A percentile compares a stretch with the other conserved stretches of the same genome.
Conservation (phyloP, 2,797 vertebrate genomes). For the Enoplosus armatus region DNA sequence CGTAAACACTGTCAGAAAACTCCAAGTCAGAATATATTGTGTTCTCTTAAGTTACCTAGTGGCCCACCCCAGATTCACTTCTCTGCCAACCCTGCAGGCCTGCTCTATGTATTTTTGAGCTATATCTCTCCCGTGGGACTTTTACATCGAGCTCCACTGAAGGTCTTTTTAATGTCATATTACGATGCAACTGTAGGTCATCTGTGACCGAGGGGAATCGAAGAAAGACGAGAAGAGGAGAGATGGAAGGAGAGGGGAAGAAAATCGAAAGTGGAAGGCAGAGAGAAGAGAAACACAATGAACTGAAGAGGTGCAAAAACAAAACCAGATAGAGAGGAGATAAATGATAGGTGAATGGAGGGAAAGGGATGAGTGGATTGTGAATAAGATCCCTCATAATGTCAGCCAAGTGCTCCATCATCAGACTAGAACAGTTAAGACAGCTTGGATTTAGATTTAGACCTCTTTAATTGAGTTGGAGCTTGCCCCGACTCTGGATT, state of each 20-base stretch:
- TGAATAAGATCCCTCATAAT: conserved; percentile 57
- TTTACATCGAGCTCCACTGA: conserved; percentile 45
- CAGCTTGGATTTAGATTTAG: conserved; percentile 79
- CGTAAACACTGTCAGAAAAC: conserved; percentile 76
- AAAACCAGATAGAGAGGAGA: conserved; percentile 43
- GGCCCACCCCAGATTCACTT: conserved; percentile 67
- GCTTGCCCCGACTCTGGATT: conserved; percentile 59
- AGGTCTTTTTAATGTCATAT: conserved; percentile 75
- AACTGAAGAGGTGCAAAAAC: conserved; percentile 49
- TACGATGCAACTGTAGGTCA: conserved; percentile 48
- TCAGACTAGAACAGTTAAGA: conserved; percentile 69
- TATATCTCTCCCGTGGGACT: conserved; percentile 59
- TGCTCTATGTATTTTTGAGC: conserved; percentile 77
- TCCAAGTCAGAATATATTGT: conserved; percentile 63
- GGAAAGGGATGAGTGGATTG: conserved; percentile 53
- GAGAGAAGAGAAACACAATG: conserved; percentile 10
- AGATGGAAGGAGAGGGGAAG: neutral
- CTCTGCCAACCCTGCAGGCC: conserved; percentile 73
- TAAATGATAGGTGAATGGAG: conserved; percentile 53
- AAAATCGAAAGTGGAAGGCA: conserved; percentile 1
- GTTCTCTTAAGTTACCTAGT: conserved; percentile 66
- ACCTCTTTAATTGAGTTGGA: conserved; percentile 74
- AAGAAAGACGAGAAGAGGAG: conserved; percentile 13
- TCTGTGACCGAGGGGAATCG: conserved; percentile 35
- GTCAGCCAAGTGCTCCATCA: conserved; percentile 74